Evolutionary conservation across 2,888 invertebrate species (phyloP).

Genomic region (Andrena flavipes): DNA sequence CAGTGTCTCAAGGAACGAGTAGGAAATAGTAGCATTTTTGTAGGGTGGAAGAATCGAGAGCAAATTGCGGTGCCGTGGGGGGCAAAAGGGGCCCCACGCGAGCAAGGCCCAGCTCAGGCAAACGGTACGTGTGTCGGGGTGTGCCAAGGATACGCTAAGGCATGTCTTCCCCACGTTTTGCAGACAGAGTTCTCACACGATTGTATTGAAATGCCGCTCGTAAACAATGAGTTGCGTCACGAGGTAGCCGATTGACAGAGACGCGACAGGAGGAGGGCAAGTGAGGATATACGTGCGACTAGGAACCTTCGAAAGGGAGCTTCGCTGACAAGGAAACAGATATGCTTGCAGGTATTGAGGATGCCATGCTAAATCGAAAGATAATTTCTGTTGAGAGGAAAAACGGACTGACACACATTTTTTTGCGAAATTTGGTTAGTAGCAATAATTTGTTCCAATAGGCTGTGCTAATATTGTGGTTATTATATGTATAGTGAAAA

Average conservation of each 20-base stretch:
- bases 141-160: constrained; percentile 80
- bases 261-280: constrained; percentile 64
- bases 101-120: constrained; percentile 23
- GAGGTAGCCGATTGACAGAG: constrained; percentile 74
- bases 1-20: not conserved
- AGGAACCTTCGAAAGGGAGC: constrained; percentile 18
- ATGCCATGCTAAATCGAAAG: not conserved
- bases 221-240: constrained; percentile 82
- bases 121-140: constrained; percentile 54
- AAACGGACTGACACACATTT: no score
- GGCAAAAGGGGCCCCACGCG: constrained; percentile 34
- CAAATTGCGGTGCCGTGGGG: constrained; percentile 8
- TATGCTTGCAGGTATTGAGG: not conserved
- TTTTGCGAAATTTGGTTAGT: no score
- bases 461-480: no score
- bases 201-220: constrained; percentile 82
- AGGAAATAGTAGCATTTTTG: constrained; percentile 22
- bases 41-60: constrained; percentile 19
- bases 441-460: no score
- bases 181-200: constrained; percentile 76
- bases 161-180: constrained; percentile 75
- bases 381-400: no score
- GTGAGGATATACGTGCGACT: constrained; percentile 37
- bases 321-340: not conserved
- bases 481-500: no score